Percentiles rank a stretch among this genome's conserved stretches.
Evolutionary conservation across 2,888 invertebrate species (phyloP).

Genomic region (Acronicta psi): DNA sequence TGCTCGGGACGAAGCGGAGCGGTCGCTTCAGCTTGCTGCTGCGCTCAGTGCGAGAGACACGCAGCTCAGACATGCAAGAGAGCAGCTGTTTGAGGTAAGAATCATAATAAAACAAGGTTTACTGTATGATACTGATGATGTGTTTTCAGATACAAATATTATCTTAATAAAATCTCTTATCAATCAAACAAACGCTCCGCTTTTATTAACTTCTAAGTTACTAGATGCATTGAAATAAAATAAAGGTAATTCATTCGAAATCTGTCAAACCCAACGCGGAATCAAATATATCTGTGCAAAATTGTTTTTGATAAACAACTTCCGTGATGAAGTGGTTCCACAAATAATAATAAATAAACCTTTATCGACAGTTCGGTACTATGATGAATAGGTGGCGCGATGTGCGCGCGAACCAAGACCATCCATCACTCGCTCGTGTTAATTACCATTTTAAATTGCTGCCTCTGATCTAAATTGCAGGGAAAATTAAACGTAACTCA

Average conservation of each 20-base stretch:
- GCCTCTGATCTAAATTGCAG: conserved; percentile 69
- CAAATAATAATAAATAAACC: conserved; percentile 62
- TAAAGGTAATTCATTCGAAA: conserved; percentile 29
- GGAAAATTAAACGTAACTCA: conserved; percentile 65
- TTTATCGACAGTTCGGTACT: conserved; percentile 59
- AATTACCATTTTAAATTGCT: conserved; percentile 83
- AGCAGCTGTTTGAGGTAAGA: conserved; percentile 94
- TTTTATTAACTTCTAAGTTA: conserved; percentile 11
- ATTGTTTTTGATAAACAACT: conserved; percentile 46
- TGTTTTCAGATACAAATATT: background rate
- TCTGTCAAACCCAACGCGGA: background rate
- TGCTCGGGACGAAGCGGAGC: conserved; percentile 96
- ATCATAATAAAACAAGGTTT: conserved; percentile 1
- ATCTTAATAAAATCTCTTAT: conserved; percentile 2
- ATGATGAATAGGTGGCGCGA: conserved; percentile 68
- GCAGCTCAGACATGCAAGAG: conserved; percentile 95
- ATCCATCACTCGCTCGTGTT: conserved; percentile 77
- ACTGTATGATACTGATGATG: background rate
- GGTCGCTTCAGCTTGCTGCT: conserved; percentile 95
- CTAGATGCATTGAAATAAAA: conserved; percentile 1
- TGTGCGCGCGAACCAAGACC: conserved; percentile 52
- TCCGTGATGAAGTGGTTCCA: conserved; percentile 56
- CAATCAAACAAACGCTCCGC: conserved; percentile 4
- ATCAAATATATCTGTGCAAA: conserved; percentile 25
- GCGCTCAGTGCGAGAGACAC: conserved; percentile 96